Conservation (phyloP, 2,113 vertebrate species). For the Oxygymnocypris stewartii region DNA sequence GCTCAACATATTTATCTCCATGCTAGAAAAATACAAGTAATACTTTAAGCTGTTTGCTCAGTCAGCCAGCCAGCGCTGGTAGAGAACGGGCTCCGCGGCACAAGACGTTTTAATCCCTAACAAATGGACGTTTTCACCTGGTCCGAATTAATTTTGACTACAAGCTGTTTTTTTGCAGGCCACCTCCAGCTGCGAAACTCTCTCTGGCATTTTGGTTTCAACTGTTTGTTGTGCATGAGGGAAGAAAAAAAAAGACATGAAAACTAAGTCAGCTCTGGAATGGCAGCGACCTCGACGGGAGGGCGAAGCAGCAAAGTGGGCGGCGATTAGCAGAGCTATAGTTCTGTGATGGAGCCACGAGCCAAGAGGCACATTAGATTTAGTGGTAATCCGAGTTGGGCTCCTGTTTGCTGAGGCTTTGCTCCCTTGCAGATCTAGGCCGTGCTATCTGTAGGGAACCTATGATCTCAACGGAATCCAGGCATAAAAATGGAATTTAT, state of each 20-base stretch:
- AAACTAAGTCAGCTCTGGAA: background rate
- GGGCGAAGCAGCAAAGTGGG: constrained; percentile 20
- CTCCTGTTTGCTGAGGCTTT: constrained; percentile 29
- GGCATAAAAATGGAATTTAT: background rate
- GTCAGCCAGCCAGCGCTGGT: background rate
- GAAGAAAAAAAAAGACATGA: constrained; percentile 3
- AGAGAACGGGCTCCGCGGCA: constrained; percentile 3
- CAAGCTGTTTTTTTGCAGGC: constrained; percentile 9
- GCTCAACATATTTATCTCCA: constrained; percentile 20
- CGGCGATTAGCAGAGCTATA: constrained; percentile 30
- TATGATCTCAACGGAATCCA: background rate
- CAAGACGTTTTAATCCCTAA: constrained; percentile 29
- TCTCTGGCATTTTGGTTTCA: background rate
- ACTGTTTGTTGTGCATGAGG: background rate
- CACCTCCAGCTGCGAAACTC: constrained; percentile 9
- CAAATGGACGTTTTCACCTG: background rate
- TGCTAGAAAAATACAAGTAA: constrained; percentile 18
- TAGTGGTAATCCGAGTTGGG: constrained; percentile 28
- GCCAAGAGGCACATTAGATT: constrained; percentile 38
- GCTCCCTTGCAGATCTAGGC: background rate
- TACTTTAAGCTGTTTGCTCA: constrained; percentile 30
- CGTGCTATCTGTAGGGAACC: background rate
- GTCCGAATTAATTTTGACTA: constrained; percentile 18
- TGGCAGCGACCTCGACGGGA: constrained; percentile 13
- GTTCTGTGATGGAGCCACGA: constrained; percentile 13